Base-by-base conservation (phyloP, 1,140 invertebrate species). In the Prorops nasuta region DNA sequence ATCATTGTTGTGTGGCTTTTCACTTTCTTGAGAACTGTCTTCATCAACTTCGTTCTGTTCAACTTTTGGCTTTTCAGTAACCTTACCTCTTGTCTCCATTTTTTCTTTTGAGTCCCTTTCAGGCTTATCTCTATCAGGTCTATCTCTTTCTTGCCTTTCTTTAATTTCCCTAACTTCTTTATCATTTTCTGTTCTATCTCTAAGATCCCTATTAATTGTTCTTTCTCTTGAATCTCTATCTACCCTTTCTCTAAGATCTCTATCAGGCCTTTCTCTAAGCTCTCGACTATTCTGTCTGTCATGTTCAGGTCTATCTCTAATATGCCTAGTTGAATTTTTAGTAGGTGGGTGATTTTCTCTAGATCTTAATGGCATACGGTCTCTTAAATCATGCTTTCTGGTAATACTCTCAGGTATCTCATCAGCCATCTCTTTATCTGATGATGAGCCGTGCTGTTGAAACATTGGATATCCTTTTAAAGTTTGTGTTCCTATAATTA, bases 391-490 rank as follows among this genome's bases (percentile, higher is more conserved):
- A 19, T 62, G 55, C 18, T 67, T 65, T 41, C 69, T 59, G n/a
- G n/a, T n/a, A n/a, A n/a, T n/a, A n/a, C n/a, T n/a, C n/a, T 71
- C 63, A 18, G 69, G 44, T 16, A 69, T 66, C 41, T 75, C 73
- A 47, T 76, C 74, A 3, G 56, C 71, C 54, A 76, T 63, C 38
- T 78, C 75, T 47, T 79, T 78, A 32, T 76, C 74, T 1, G 74
- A 76, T 17, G 71, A 78, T n/a, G 72, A 76, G n/a, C 60, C 68
- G 52, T 71, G 66, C 51, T 72, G 69, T 45, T 73, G 73, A 58
- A 76, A 77, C 77, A 78, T 79, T 35, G 77, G 71, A 56, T 80
- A 79, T 24, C 77, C 76, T 54, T 76, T 76, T 17, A 79, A 58
- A 2, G 75, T 78, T 64, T 77, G 76, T 0, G 74, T 79, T 40